A percentile compares a stretch with the other conserved stretches of the same genome.
These are phyloP conservation scores for Hirtodrosophila alboralis DNA, from an alignment of 2,888 invertebrate species.

Conservation along the genomic window DNA sequence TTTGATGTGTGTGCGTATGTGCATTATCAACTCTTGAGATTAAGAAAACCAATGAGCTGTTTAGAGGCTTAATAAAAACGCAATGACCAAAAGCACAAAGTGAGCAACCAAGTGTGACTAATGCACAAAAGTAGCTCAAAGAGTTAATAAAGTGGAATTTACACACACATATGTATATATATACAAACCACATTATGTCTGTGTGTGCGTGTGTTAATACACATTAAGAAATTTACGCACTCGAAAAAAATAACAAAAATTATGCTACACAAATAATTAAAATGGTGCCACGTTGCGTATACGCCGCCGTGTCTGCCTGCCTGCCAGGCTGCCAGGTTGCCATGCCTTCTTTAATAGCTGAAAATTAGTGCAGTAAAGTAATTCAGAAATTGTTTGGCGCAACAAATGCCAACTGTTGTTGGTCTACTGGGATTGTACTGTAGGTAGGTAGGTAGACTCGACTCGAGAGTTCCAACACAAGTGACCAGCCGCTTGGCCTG, in stretches of 20 bases:
- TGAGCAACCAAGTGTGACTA: constrained; percentile 55
- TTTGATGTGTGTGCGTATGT: constrained; percentile 54
- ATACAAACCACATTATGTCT: not conserved
- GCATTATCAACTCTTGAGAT: constrained; percentile 29
- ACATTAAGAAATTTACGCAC: constrained; percentile 44
- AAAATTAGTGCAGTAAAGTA: constrained; percentile 72
- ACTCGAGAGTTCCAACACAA: too few relatives aligned
- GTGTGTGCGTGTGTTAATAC: constrained; percentile 12
- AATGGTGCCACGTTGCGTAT: constrained; percentile 39
- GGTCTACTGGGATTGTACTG: constrained; percentile 18
- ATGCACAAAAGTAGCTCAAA: constrained; percentile 46
- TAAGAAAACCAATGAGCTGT: constrained; percentile 55
- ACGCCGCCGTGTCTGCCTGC: constrained; percentile 29
- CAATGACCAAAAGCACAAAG: constrained; percentile 28
- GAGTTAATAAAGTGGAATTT: constrained; percentile 51
- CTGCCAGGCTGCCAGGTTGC: too few relatives aligned
- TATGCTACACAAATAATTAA: constrained; percentile 62
- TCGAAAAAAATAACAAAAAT: constrained; percentile 19
- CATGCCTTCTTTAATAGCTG: constrained; percentile 54
- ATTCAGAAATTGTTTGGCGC: constrained; percentile 37
- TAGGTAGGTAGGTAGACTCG: too few relatives aligned
- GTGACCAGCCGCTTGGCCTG: constrained; percentile 54
- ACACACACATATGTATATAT: not conserved
- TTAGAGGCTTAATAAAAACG: constrained; percentile 7
- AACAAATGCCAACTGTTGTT: constrained; percentile 32